Evolutionary conservation across 2,888 invertebrate species (phyloP), one percentile per base, ranked within the genome.

Genomic region (Drosophila helvetica): DNA sequence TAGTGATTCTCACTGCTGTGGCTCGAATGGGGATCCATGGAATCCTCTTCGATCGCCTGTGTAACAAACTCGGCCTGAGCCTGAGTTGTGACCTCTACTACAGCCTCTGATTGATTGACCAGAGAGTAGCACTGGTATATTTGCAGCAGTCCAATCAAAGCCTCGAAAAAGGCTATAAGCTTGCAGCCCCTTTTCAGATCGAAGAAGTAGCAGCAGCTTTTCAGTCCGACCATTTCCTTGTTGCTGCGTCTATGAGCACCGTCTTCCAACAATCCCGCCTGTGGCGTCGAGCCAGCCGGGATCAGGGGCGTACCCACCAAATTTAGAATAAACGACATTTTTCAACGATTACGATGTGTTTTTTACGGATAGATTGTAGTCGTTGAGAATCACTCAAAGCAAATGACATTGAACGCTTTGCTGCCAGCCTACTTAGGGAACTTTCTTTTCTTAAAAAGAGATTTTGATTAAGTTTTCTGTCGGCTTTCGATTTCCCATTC

Each of bases 401-500:
- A 68, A 33, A 66, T 33, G 42, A 25, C 43, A 48, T 68, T 56
- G 68, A 66, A 56, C 56, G 42, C 3, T 66, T 50, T 18, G 55
- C 30, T 43, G 30, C 7, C 10, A 22, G 68, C 56, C 48, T 38
- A 38, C 53, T 53, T 53, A 42, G 38, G 9, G 38, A 50, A 55
- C 47, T 48, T 53, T 17, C 19, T 33, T 43, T 60, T 45, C 3
- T 38, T 38, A 15, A 38, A 15, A 38, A 38, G 25, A 5, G 17
- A 42, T 22, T 58, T 65, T 83, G 80, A 83, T 83, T 82, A 68
- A 70, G 73, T 78, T 77, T 80, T 69, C 75, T 74, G 57, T 56
- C 73, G 65, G 73, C 81, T 86, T 73, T 67, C 80, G 75, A 68
- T 62, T 33, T 56, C 27, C 27, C 55, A 70, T 43, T 67, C 56